Evolutionary conservation across 2,888 invertebrate genomes (phyloP).

Genomic region (Pegoplata infirma): DNA sequence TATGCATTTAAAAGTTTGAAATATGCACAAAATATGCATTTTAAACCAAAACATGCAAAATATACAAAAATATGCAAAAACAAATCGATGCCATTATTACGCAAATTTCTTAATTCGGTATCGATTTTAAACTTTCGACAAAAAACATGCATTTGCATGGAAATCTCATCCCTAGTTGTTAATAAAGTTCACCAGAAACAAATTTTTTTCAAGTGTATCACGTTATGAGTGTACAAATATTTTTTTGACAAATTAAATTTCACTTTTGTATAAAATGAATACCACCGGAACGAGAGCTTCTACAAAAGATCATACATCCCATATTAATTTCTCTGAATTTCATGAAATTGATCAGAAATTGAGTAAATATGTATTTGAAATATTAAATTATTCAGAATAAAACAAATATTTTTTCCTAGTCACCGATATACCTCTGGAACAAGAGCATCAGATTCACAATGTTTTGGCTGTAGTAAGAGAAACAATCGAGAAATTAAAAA

Average conservation of each 20-base stretch:
- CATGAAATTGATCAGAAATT: constrained; percentile 10
- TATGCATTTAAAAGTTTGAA: too few relatives aligned
- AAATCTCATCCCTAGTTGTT: too few relatives aligned
- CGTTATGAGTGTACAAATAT: too few relatives aligned
- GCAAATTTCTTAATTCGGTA: too few relatives aligned
- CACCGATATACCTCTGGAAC: constrained; percentile 49
- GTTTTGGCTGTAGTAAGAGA: constrained; percentile 64
- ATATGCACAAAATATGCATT: too few relatives aligned
- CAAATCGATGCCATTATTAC: too few relatives aligned
- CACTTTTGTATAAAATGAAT: constrained; percentile 11
- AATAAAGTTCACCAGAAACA: too few relatives aligned
- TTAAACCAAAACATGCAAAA: too few relatives aligned
- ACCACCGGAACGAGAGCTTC: neutral
- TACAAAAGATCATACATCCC: neutral
- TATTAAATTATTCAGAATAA: neutral
- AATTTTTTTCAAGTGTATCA: too few relatives aligned
- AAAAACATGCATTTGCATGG: too few relatives aligned
- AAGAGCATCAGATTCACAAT: constrained; percentile 63
- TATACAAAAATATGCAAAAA: too few relatives aligned
- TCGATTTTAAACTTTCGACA: too few relatives aligned
- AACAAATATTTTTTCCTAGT: neutral
- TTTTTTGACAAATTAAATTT: neutral
- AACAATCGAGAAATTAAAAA: constrained; percentile 66
- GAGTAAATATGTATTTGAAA: constrained; percentile 12
- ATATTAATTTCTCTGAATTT: neutral